Percentiles rank a stretch among this genome's conserved stretches.
phyloP scores from a whole-genome alignment of 2,113 vertebrate genomes.

The Coryphaenoides rupestris region DNA sequence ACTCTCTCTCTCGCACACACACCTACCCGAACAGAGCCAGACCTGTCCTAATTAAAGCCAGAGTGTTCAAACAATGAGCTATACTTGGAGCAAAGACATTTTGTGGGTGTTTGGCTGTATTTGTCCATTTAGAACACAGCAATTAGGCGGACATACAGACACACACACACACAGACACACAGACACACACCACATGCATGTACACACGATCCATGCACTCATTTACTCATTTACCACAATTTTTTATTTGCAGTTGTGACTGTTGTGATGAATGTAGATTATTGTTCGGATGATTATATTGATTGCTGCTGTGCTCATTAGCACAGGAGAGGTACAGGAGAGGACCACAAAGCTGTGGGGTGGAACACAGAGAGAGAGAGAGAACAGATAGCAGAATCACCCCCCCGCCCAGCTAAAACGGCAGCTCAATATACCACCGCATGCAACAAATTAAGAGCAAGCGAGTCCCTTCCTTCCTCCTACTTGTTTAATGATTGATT shows the following conservation, averaged over 20 bases:
- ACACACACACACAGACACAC: slow-evolving; percentile 5
- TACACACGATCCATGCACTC: background rate
- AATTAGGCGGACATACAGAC: slow-evolving; percentile 14
- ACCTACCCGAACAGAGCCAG: slow-evolving; percentile 32
- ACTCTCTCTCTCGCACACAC: slow-evolving; percentile 6
- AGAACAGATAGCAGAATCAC: background rate
- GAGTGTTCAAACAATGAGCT: slow-evolving; percentile 64
- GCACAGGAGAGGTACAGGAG: slow-evolving; percentile 14
- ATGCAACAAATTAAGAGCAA: too few relatives aligned
- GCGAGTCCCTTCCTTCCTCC: too few relatives aligned
- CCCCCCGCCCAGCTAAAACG: too few relatives aligned
- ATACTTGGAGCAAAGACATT: slow-evolving; percentile 55
- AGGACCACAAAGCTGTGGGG: slow-evolving; percentile 3
- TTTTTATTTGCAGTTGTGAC: slow-evolving; percentile 22
- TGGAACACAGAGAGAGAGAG: background rate
- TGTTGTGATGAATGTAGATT: slow-evolving; percentile 28
- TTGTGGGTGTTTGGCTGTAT: slow-evolving; percentile 34
- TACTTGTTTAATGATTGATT: too few relatives aligned
- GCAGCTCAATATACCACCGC: too few relatives aligned
- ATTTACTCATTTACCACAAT: background rate
- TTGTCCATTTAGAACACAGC: slow-evolving; percentile 38
- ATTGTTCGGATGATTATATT: slow-evolving; percentile 37
- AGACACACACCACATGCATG: slow-evolving; percentile 1
- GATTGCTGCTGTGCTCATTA: slow-evolving; percentile 33
- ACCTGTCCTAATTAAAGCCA: slow-evolving; percentile 65